Conservation (phyloP, 2,888 invertebrate species). For the Napeogenes sylphis region DNA sequence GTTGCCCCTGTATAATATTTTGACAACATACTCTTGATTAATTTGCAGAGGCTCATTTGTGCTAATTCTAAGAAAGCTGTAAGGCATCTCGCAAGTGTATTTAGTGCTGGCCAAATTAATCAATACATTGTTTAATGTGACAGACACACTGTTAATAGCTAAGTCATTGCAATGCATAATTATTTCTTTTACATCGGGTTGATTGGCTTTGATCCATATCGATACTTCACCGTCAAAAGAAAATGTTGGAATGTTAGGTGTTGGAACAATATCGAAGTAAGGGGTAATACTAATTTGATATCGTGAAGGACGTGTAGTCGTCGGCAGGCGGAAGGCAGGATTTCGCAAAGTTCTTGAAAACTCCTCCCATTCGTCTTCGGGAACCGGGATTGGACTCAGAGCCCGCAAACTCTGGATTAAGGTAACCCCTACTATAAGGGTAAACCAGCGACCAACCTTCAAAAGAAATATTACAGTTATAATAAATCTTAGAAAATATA, state of each 20-base stretch:
- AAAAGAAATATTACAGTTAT: slow-evolving; percentile 24
- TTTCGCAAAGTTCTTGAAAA: slow-evolving; percentile 47
- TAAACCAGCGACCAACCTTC: slow-evolving; percentile 53
- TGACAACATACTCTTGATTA: slow-evolving; percentile 75
- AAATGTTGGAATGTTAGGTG: slow-evolving; percentile 43
- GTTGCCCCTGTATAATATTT: slow-evolving; percentile 81
- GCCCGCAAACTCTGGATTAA: slow-evolving; percentile 49
- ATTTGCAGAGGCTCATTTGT: slow-evolving; percentile 36
- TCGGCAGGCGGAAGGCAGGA: slow-evolving; percentile 64
- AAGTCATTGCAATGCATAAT: slow-evolving; percentile 63
- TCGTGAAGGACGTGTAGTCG: slow-evolving; percentile 64
- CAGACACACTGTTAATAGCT: slow-evolving; percentile 59
- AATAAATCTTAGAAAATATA: not conserved
- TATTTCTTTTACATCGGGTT: slow-evolving; percentile 44
- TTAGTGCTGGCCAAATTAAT: slow-evolving; percentile 37
- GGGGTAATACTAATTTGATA: slow-evolving; percentile 76
- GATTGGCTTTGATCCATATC: slow-evolving; percentile 47
- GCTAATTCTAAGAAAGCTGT: slow-evolving; percentile 51
- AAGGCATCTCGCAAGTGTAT: slow-evolving; percentile 47
- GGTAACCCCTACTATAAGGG: slow-evolving; percentile 46
- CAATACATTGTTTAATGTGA: slow-evolving; percentile 33
- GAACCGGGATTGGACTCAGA: slow-evolving; percentile 52
- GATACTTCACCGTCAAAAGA: slow-evolving; percentile 62
- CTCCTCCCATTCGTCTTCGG: slow-evolving; percentile 58
- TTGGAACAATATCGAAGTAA: slow-evolving; percentile 52